A percentile compares a stretch with the other conserved stretches of the same genome.
Conservation (phyloP, 2,113 vertebrate species). For the Spea bombifrons region DNA sequence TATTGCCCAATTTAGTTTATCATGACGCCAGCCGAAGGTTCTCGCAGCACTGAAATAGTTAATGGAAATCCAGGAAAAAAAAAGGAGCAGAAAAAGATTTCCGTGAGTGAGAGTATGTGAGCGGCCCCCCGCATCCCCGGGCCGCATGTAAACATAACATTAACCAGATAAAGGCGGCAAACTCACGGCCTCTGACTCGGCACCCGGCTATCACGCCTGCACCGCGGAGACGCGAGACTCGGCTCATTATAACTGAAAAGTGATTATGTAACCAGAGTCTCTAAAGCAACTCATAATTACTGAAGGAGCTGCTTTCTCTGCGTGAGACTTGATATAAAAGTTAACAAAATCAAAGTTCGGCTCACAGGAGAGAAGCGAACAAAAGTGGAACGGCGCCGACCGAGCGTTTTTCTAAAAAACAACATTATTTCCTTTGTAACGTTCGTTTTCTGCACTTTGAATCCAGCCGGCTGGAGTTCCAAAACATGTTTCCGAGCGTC, state of each 20-base stretch:
- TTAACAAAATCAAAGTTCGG: slow-evolving; percentile 37
- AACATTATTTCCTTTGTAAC: too few species aligned
- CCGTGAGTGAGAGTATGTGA: not conserved
- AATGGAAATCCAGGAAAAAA: not conserved
- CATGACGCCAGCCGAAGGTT: not conserved
- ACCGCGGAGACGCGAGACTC: not conserved
- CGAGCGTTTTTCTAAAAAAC: too few species aligned
- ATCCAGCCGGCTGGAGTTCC: not conserved
- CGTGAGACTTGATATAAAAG: slow-evolving; percentile 16
- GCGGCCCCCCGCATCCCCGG: too few species aligned
- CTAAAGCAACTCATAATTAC: slow-evolving; percentile 39
- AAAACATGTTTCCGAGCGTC: too few species aligned
- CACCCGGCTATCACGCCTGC: not conserved
- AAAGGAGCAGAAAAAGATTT: not conserved
- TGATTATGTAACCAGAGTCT: slow-evolving; percentile 24
- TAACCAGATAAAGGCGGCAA: not conserved
- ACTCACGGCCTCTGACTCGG: not conserved
- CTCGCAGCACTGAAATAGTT: too few species aligned
- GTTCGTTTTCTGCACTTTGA: not conserved
- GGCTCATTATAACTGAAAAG: slow-evolving; percentile 29
- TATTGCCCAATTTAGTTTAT: too few species aligned
- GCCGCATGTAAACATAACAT: not conserved
- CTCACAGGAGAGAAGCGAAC: slow-evolving; percentile 4
- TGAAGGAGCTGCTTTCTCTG: slow-evolving; percentile 1
- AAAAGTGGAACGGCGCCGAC: slow-evolving; percentile 6